Evolutionary conservation across 2,113 vertebrate species (phyloP).

Genomic region (Ornithorhynchus anatinus): DNA sequence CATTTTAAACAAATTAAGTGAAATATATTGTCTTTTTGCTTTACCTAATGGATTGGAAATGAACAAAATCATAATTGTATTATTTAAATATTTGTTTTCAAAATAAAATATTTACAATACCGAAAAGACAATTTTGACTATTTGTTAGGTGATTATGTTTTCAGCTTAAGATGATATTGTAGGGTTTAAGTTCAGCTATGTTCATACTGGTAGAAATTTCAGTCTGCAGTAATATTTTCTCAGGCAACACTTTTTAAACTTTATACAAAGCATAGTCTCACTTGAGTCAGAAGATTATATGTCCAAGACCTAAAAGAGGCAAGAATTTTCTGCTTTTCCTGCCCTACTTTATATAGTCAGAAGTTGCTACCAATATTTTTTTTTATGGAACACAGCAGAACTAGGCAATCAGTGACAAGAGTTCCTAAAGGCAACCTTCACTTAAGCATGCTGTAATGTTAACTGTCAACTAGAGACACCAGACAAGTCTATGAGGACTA

Average conservation of each 20-base stretch:
- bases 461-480: constrained; percentile 11
- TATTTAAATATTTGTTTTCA: no score
- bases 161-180: background rate
- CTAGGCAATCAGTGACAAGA: constrained; percentile 42
- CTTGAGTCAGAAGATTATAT: constrained; percentile 41
- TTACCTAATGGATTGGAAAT: no score
- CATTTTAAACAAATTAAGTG: no score
- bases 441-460: background rate
- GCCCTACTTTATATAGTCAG: constrained; percentile 39
- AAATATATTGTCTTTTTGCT: no score
- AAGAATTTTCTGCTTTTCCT: constrained; percentile 40
- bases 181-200: constrained; percentile 40
- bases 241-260: constrained; percentile 58
- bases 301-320: constrained; percentile 19
- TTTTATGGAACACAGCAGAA: constrained; percentile 46
- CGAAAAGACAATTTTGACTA: no score
- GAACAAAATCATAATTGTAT: no score
- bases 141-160: background rate
- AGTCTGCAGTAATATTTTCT: constrained; percentile 43
- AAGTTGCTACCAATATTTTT: constrained; percentile 46
- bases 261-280: constrained; percentile 41
- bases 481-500: background rate
- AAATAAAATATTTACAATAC: no score
- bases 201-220: constrained; percentile 42
- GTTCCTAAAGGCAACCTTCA: constrained; percentile 16